Conservation (phyloP, 2,888 invertebrate genomes). For the Caenorhabditis zanzibari region DNA sequence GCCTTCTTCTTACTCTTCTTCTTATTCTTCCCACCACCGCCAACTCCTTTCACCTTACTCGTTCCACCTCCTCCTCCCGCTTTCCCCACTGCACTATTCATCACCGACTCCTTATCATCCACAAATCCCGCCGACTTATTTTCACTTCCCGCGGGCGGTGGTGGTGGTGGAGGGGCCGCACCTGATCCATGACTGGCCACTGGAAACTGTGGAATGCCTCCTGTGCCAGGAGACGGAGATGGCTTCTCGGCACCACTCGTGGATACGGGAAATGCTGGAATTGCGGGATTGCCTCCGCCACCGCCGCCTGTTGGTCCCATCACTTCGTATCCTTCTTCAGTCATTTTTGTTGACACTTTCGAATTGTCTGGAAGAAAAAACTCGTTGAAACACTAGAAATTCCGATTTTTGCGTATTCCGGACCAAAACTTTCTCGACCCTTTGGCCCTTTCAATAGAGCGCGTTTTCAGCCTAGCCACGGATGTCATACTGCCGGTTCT, state of each 20-base stretch:
- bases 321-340: slow-evolving; percentile 27
- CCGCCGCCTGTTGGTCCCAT: slow-evolving; percentile 10
- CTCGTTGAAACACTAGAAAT: too few species aligned
- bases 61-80: not conserved
- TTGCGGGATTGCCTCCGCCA: not conserved
- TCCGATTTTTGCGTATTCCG: too few species aligned
- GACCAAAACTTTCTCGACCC: too few species aligned
- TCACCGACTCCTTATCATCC: not conserved
- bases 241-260: not conserved
- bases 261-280: slow-evolving; percentile 18
- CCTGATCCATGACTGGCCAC: not conserved
- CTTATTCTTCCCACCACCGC: not conserved
- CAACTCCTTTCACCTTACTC: not conserved
- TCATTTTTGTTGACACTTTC: slow-evolving; percentile 10
- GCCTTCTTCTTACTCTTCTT: not conserved
- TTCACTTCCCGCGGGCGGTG: not conserved
- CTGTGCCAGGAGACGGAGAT: not conserved
- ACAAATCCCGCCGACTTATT: slow-evolving; percentile 7
- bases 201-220: slow-evolving; percentile 3
- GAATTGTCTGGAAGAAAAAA: not conserved
- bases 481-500: too few species aligned
- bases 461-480: too few species aligned
- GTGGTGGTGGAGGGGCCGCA: not conserved
- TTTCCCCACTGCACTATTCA: not conserved
- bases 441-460: too few species aligned